Base-by-base conservation (phyloP, 2,888 invertebrate genomes). In the Serrognathus titanus region DNA sequence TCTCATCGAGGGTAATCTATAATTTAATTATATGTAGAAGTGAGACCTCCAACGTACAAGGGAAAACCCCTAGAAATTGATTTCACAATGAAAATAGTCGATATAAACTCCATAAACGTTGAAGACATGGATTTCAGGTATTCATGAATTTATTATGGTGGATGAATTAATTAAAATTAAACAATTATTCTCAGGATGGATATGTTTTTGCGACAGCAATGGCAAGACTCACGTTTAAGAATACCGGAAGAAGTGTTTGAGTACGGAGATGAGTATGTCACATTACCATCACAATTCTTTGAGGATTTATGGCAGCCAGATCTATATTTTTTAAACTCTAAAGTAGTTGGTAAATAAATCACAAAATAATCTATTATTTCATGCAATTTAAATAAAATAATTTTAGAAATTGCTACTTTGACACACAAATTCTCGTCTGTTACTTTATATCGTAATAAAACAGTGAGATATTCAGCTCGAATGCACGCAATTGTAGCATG, bases 51-150 rank as follows among this genome's bases (percentile, higher is more conserved):
- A 48, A 86, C 88, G 10, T 80, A 80, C 55, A 86, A 86, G 69
- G 87, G 87, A 45, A 83, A 85, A 58, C 89, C 90, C 36, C 87
- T 91, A 54, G 80, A 84, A 63, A 88, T 92, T 43, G 88, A 90
- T 69, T 89, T 91, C 77, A 88, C 89, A 70, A 88, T 92, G 72
- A 89, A 88, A 74, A 88, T 92, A 39, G 89, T 92, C 61, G 92
- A 92, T 74, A 90, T 92, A 60, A 92, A 92, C 77, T 91, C 91
- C 16, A 91, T 92, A 65, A 92, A 91, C 72, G 91, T 92, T 59
- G 90, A 91, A 78, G 90, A 92, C 70, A 92, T 92, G 92, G 92
- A 92, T 77, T 90, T 92, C 78, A 85, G 91, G 91, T 90, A 80
- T 48, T 49, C 11, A 48, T 43, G 52, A 36, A 13, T n/a, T 58